Percentiles rank a stretch among this genome's conserved stretches.
Conservation (phyloP, 2,888 invertebrate species). For the Cyaniris semiargus region DNA sequence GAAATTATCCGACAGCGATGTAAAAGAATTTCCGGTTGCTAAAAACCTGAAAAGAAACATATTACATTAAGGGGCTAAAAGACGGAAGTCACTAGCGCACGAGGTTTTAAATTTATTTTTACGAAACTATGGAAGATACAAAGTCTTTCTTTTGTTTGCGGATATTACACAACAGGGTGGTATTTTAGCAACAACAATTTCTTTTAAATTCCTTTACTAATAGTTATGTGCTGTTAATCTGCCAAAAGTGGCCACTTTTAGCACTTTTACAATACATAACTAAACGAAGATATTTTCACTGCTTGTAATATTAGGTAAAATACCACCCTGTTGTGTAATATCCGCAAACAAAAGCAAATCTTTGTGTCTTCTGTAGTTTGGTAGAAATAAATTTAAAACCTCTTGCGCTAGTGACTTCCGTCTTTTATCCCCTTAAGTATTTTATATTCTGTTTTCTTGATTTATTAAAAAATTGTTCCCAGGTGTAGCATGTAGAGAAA, state of each 20-base stretch:
- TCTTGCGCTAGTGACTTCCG: no score
- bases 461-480: slow-evolving; percentile 1
- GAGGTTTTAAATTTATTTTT: background rate
- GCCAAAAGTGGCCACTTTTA: background rate
- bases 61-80: background rate
- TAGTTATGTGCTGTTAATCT: slow-evolving; percentile 1
- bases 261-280: slow-evolving; percentile 1
- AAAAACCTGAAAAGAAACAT: slow-evolving; percentile 39
- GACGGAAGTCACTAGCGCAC: no score
- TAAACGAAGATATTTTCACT: slow-evolving; percentile 1
- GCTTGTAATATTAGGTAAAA: background rate
- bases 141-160: slow-evolving; percentile 5
- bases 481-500: no score
- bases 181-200: slow-evolving; percentile 8
- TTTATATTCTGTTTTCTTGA: slow-evolving; percentile 34
- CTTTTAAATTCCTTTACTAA: slow-evolving; percentile 6
- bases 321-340: no score
- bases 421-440: slow-evolving; percentile 31
- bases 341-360: no score
- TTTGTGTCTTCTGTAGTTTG: no score
- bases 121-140: slow-evolving; percentile 1
- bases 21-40: slow-evolving; percentile 1
- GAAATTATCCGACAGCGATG: slow-evolving; percentile 1
- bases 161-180: slow-evolving; percentile 8
- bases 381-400: no score